A percentile compares a stretch with the other conserved stretches of the same genome.
These are phyloP conservation scores for Ceraclea dissimilis DNA, from an alignment of 2,888 invertebrate genomes.

Conservation along the genomic window DNA sequence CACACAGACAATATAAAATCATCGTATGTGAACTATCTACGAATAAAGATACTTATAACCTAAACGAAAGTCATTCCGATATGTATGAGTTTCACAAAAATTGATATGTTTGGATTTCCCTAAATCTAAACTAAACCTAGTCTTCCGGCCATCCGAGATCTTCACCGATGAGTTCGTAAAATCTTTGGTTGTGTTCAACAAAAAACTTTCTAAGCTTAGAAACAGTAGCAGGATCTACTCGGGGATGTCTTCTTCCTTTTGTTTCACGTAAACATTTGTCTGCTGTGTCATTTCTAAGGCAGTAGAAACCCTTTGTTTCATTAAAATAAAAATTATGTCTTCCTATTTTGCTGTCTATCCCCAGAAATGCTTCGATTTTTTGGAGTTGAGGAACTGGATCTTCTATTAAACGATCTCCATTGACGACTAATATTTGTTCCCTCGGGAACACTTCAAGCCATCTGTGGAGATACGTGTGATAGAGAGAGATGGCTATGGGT, in stretches of 20 bases:
- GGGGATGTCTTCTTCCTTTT: constrained; percentile 76
- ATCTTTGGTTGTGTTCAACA: constrained; percentile 83
- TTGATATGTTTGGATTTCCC: constrained; percentile 23
- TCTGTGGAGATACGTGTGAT: constrained; percentile 80
- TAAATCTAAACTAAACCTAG: constrained; percentile 32
- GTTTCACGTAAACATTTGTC: constrained; percentile 79
- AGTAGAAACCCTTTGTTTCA: constrained; percentile 93
- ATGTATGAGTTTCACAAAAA: constrained; percentile 23
- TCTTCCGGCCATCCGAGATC: constrained; percentile 92
- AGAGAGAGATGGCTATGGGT: constrained; percentile 82
- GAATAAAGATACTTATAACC: not conserved
- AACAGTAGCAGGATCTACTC: constrained; percentile 72
- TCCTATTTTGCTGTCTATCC: constrained; percentile 56
- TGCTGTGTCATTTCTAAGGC: constrained; percentile 75
- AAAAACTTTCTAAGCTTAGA: constrained; percentile 79
- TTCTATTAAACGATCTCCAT: constrained; percentile 85
- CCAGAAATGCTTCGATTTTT: constrained; percentile 81
- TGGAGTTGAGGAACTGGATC: constrained; percentile 84
- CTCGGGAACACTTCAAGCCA: constrained; percentile 93
- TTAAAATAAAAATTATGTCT: constrained; percentile 94
- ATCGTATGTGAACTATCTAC: not conserved
- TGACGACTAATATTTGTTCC: constrained; percentile 88
- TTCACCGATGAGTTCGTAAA: constrained; percentile 87
- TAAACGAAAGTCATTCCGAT: constrained; percentile 16
- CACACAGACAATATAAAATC: constrained; percentile 12